Evolutionary conservation across 2,113 vertebrate genomes (phyloP).

Genomic region (Naja naja): DNA sequence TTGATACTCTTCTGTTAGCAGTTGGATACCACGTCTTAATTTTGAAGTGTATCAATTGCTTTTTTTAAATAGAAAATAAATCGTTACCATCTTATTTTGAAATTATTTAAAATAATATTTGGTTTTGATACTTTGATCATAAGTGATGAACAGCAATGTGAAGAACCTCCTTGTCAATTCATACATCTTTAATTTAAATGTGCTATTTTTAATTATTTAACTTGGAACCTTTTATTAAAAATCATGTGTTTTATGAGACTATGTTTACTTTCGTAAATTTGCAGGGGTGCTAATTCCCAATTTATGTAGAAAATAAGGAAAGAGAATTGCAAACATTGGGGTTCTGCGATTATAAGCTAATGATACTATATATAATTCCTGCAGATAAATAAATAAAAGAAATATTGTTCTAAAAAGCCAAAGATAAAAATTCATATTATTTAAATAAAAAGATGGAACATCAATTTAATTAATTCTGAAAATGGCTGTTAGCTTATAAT

Average conservation of each 20-base stretch:
- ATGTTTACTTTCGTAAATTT: not conserved
- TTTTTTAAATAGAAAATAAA: not conserved
- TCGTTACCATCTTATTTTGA: not conserved
- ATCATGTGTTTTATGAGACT: not conserved
- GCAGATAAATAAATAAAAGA: not conserved
- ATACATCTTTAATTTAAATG: not conserved
- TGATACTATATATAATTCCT: not conserved
- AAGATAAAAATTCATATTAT: not conserved
- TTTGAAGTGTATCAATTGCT: not conserved
- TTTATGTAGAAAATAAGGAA: not conserved
- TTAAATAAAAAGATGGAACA: not conserved
- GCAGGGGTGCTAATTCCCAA: not conserved
- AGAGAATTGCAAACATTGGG: not conserved
- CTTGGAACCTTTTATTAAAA: not conserved
- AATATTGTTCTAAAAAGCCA: not conserved
- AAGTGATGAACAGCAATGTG: not conserved
- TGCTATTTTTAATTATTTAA: not conserved
- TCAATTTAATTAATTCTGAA: not conserved
- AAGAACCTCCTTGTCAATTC: not conserved
- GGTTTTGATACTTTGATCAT: not conserved
- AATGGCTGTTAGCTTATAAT: not conserved
- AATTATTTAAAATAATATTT: not conserved
- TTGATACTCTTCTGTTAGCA: not conserved
- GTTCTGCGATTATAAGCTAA: not conserved
- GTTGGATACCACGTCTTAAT: not conserved